These are phyloP conservation scores for cat (Felis catus) DNA, from an alignment of 2,113 vertebrate species.

Conservation along the genomic window F.catus_Fca126_mat1.0 CM031422.1:15968501-15969000, in stretches of 20 bases:
- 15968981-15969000: too few relatives aligned
- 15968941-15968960: neutral
- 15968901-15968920: too few relatives aligned
- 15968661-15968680: slow-evolving; percentile 4
- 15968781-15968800: neutral
- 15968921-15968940: fast-evolving
- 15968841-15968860: neutral
- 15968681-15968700: slow-evolving; percentile 47
- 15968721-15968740: neutral
- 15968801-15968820: neutral
- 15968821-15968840: fast-evolving
- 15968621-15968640: slow-evolving; percentile 43
- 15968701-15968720: neutral
- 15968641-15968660: slow-evolving; percentile 19
- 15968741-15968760: neutral
- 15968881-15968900: too few relatives aligned
- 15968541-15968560: slow-evolving; percentile 55
- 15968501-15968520: slow-evolving; percentile 69
- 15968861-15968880: neutral
- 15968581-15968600: slow-evolving; percentile 71
- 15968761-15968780: neutral
- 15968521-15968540: slow-evolving; percentile 59
- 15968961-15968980: neutral
- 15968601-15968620: slow-evolving; percentile 69
- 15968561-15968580: slow-evolving; percentile 69